Base-by-base conservation (phyloP, 2,888 invertebrate species). In the Noctua janthina region DNA sequence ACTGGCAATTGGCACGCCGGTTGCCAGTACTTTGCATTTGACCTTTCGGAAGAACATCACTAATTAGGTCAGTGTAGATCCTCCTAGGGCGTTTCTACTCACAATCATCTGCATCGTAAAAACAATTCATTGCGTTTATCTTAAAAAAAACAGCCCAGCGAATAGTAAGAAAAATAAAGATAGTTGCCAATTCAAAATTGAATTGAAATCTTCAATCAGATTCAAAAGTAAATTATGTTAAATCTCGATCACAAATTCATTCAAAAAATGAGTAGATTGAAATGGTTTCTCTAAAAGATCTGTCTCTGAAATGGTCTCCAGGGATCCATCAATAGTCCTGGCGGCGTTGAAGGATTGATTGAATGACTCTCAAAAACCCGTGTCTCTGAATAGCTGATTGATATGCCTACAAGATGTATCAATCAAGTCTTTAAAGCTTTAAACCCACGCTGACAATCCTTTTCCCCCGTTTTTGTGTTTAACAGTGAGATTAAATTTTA, bases 301-400 rank as follows among this genome's bases (percentile, higher is more conserved):
- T 69, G 46, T 84, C 69, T 39, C 39, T 15, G 23, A 49, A 84
- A 59, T 59, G 43, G 51, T 83, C 69, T 46, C 69, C 13, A 17
- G 64, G 59, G 81, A 23, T 70, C 69, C 56, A 74, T 85, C 76
- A 83, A 76, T 75, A 76, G 56, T 59, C 51, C 6, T 59, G 68
- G 29, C 23, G 56, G 56, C 54, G 72, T 69, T 80, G 64, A 81
- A 85, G 59, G 85, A 85, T 83, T 80, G 81, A 85, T 85, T 7
- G 59, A 84, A 69, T 56, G 81, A 66, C 62, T 79, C 39, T 78
- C 69, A 70, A 79, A 70, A 85, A 85, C 69, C 81, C 69, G 68
- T 51, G 69, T 74, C 69, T 66, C 51, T 69, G 43, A 15, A 66
- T 15, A 84, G n/a, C 81, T 84, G 82, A 83, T 83, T 81, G 82